Evolutionary conservation across 2,113 vertebrate genomes (phyloP), one percentile per base, ranked within the genome.

Genomic region (Terrapene triunguis): DNA sequence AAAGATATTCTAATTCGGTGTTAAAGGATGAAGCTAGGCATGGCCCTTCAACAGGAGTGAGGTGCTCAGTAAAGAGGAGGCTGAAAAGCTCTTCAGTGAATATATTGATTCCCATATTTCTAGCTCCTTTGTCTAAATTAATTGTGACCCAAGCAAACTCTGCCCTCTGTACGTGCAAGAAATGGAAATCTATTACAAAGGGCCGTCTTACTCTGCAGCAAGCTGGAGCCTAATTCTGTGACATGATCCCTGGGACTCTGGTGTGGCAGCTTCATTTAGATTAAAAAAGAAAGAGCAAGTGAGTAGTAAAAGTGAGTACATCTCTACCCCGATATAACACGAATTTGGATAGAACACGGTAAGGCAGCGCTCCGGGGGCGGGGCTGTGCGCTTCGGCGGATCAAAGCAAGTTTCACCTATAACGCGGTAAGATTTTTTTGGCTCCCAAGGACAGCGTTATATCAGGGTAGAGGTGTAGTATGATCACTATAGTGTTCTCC

Each of bases 1-100:
- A 9, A 85, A 82, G 91, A 80, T 7, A 1, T 6, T 88, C 3
- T 2, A 50, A 8, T 94, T 84, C 2, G 24, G 80, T 48, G 89
- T 17, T 92, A 44, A 22, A 3, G 47, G 82, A 57, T 62, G 80
- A 12, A 72, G 10, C 13, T 53, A 91, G 11, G 24, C 2, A 5
- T 8, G 8, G n/a, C 1, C 1, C 5, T 84, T n/a, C 42, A 5
- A 50, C 3, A 42, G 53, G 53, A 48, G 8, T 12, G 48, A 22
- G 76, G 35, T 35, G 35, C 80, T 6, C 21, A 55, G 35, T 16
- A 74, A 62, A 78, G 35, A 87, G 29, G 35, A 92, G 35, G n/a
- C 1, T 83, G 38, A 91, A 88, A 74, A 90, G 38, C 22, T 91
- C 53, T 89, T 89, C 65, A 94, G 78, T 55, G 82, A 48, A 4